A percentile compares a stretch with the other conserved stretches of the same genome.
Evolutionary conservation across 1,140 invertebrate genomes (phyloP).

Genomic region (Trichomalopsis sarcophagae): DNA sequence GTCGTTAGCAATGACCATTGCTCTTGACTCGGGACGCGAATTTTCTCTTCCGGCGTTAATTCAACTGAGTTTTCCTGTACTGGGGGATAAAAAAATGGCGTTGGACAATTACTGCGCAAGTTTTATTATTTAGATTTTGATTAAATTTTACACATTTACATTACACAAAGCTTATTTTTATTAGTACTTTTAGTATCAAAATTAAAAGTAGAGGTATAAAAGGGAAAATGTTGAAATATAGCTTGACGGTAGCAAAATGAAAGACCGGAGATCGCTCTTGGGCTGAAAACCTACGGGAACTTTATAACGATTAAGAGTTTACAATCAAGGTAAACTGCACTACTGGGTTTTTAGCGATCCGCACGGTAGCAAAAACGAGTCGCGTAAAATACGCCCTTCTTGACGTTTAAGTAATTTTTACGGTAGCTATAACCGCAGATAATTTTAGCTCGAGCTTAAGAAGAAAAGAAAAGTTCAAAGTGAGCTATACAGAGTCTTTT

Average conservation of each 20-base stretch:
- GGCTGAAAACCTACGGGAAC: neutral
- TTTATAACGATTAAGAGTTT: neutral
- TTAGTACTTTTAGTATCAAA: too few relatives aligned
- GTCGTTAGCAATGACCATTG: slow-evolving; percentile 42
- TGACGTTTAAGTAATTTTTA: too few relatives aligned
- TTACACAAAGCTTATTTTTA: too few relatives aligned
- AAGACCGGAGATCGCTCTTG: neutral
- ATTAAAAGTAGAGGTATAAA: too few relatives aligned
- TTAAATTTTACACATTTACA: too few relatives aligned
- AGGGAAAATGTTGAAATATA: neutral
- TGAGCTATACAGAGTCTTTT: neutral
- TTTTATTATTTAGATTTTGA: neutral
- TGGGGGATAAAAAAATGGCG: neutral
- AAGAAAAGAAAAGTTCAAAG: neutral
- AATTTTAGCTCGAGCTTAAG: neutral
- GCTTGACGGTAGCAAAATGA: neutral
- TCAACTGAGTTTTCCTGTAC: neutral
- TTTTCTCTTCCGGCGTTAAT: slow-evolving; percentile 13
- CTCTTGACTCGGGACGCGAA: slow-evolving; percentile 24
- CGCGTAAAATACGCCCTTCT: neutral
- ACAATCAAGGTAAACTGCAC: neutral
- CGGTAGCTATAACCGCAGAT: too few relatives aligned
- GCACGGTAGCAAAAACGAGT: neutral
- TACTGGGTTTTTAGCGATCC: too few relatives aligned
- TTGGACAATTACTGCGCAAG: neutral